A percentile compares a stretch with the other conserved stretches of the same genome.
These are phyloP conservation scores for Pheosia tremula DNA, from an alignment of 2,888 invertebrate genomes.

Conservation along the genomic window DNA sequence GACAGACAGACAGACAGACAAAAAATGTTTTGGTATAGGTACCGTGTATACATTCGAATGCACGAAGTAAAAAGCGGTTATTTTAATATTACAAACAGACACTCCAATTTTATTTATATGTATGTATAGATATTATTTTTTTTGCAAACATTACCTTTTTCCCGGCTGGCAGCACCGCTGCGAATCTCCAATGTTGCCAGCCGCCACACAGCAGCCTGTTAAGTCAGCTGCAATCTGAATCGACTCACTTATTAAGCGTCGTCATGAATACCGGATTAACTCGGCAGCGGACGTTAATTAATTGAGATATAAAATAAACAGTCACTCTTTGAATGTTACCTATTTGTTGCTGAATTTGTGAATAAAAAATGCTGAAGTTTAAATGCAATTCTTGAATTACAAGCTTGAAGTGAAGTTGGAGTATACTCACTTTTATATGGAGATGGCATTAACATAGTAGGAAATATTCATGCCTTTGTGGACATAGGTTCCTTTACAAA, in stretches of 20 bases:
- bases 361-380: slow-evolving; percentile 8
- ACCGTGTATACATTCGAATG: no score
- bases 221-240: slow-evolving; percentile 51
- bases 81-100: no score
- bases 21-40: no score
- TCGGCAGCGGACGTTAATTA: slow-evolving; percentile 41
- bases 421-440: no score
- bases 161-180: slow-evolving; percentile 3
- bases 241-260: slow-evolving; percentile 50
- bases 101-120: no score
- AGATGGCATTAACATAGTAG: no score
- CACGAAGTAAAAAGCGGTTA: no score
- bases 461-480: no score
- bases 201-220: slow-evolving; percentile 35
- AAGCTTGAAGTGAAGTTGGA: neutral
- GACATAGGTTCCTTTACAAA: no score
- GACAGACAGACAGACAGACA: no score
- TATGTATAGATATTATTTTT: no score
- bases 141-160: neutral
- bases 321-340: slow-evolving; percentile 16
- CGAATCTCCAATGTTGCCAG: slow-evolving; percentile 5
- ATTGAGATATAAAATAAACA: slow-evolving; percentile 49
- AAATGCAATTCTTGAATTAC: neutral
- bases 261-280: slow-evolving; percentile 48
- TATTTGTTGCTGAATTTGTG: slow-evolving; percentile 26